phyloP scores from a whole-genome alignment of 2,888 invertebrate genomes.

The Drosophila suboccidentalis region DNA sequence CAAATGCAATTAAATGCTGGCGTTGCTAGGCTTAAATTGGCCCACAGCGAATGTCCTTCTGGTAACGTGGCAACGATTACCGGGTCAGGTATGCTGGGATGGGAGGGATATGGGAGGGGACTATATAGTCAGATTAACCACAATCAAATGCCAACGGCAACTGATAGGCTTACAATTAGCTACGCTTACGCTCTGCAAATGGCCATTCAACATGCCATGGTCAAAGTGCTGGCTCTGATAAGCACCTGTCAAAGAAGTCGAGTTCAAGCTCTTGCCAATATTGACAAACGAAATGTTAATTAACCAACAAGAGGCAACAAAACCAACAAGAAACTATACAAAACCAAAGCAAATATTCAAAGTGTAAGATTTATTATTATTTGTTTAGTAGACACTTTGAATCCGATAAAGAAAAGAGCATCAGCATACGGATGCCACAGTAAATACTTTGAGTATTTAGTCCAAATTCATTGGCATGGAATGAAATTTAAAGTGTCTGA shows the following conservation, averaged over 20 bases:
- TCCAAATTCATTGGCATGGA: conserved; percentile 2
- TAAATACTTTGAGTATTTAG: not conserved
- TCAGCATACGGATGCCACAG: not conserved
- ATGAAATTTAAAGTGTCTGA: conserved; percentile 54
- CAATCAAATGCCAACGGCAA: conserved; percentile 37
- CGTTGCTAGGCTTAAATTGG: not conserved
- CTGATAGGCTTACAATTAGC: conserved; percentile 54
- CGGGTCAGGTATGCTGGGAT: conserved; percentile 13
- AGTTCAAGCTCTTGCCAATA: conserved; percentile 43
- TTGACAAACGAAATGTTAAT: conserved; percentile 70
- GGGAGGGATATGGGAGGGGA: not conserved
- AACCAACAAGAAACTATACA: conserved; percentile 9
- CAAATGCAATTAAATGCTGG: conserved; percentile 17
- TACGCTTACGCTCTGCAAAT: conserved; percentile 16
- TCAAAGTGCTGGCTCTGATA: conserved; percentile 7
- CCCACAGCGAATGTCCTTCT: conserved; percentile 15
- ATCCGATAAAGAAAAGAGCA: not conserved
- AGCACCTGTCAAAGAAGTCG: conserved; percentile 31
- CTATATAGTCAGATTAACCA: conserved; percentile 23
- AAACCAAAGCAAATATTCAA: conserved; percentile 32
- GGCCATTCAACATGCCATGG: conserved; percentile 26
- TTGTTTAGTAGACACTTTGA: not conserved
- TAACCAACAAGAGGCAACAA: conserved; percentile 32
- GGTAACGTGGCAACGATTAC: conserved; percentile 29
- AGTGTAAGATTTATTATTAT: conserved; percentile 27